These are phyloP conservation scores for Orchesella cincta DNA, from an alignment of 1,140 invertebrate species.

Conservation along the genomic window DNA sequence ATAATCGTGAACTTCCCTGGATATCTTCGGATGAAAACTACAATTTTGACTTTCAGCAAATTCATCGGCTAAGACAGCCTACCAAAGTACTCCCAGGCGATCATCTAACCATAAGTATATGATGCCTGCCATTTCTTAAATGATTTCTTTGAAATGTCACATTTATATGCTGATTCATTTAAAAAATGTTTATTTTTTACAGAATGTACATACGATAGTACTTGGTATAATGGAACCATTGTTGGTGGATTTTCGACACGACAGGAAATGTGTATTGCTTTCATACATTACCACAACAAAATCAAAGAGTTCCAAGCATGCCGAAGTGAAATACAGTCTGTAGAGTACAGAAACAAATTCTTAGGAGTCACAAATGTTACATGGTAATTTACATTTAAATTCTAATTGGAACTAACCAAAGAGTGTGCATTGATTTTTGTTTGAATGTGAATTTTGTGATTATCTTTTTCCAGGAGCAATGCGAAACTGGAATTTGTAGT, in stretches of 20 bases:
- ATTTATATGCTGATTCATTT: background rate
- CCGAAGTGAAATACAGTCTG: background rate
- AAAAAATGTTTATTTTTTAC: slow-evolving; percentile 4
- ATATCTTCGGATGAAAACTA: background rate
- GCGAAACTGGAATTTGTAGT: background rate
- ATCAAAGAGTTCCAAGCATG: background rate
- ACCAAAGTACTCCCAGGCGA: background rate
- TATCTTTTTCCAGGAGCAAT: background rate
- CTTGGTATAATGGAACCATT: background rate
- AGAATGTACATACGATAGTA: slow-evolving; percentile 10
- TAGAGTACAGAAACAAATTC: background rate
- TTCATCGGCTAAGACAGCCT: background rate
- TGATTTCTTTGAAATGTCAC: background rate
- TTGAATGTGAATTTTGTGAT: too few relatives aligned
- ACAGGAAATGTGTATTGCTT: slow-evolving; percentile 14
- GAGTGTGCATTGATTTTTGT: too few relatives aligned
- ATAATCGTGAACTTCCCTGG: background rate
- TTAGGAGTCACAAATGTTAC: background rate
- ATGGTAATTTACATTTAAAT: too few relatives aligned
- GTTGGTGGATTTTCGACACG: background rate
- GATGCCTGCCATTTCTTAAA: too few relatives aligned
- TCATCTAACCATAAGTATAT: too few relatives aligned
- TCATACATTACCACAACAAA: background rate
- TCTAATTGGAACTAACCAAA: too few relatives aligned
- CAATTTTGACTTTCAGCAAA: background rate